Evolutionary conservation across 2,888 invertebrate genomes (phyloP), one percentile per base, ranked within the genome.

Genomic region (Beris chalybata): DNA sequence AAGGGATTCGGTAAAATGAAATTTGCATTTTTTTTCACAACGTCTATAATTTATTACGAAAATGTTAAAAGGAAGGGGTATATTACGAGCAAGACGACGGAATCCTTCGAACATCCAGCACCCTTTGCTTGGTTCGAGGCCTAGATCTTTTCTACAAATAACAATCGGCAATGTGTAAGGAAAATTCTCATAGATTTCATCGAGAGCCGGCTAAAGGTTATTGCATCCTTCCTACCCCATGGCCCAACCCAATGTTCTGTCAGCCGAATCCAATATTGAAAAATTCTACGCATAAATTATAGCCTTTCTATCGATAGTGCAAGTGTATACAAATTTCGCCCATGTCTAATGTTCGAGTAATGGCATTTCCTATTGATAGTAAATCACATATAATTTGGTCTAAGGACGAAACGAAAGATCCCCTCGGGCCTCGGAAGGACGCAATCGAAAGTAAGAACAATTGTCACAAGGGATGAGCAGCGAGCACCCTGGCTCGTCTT

Each of bases 281-380:
- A 68, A 71, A 69, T 65, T 70, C 69, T 71, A 68, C 67, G 71
- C 71, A 71, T 71, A 71, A 71, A 71, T 71, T 71, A 71, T 71
- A 68, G 66, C 31, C 59, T 65, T 67, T 67, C 48, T 59, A 55
- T 65, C 68, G 67, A 67, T 58, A 70, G 67, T 70, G 69, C 70
- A 71, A 71, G 70, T 71, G 71, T 70, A 65, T 50, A 65, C 64
- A 65, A 56, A 56, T 54, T 65, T 65, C 38, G 54, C 64, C 55
- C 50, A 61, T 61, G 61, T 61, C 50, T 31, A 29, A 15, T 5
- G 9, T 15, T 1, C n/a, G 12, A 38, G 55, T 31, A 50, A 52
- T 61, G 38, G 50, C 52, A n/a, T 12, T 52, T 43, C n/a, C 5
- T 32, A 58, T 64, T 66, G 68, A 68, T 58, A 66, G 66, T 68